Percentiles rank a stretch among this genome's conserved stretches.
Evolutionary conservation across 2,113 vertebrate genomes (phyloP).

Genomic region (Electrona antarctica): DNA sequence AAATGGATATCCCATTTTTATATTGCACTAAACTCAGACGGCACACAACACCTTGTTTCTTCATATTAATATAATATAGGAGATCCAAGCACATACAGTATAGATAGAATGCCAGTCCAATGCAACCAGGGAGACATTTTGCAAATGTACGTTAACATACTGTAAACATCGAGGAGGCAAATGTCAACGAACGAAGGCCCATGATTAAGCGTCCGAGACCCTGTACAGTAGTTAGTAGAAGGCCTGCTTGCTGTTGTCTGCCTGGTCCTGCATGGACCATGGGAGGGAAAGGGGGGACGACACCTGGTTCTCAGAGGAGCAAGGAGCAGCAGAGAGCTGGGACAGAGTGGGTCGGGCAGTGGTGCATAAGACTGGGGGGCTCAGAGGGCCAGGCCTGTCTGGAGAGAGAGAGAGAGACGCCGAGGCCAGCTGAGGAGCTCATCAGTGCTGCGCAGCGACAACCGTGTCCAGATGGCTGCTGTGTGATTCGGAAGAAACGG

Average conservation of each 20-base stretch:
- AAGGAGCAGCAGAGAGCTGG: conserved; percentile 69
- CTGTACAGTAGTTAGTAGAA: background rate
- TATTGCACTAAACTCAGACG: background rate
- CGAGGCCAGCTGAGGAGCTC: conserved; percentile 72
- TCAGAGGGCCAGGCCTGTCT: conserved; percentile 58
- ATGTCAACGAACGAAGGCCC: background rate
- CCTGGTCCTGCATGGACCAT: conserved; percentile 26
- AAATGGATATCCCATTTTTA: background rate
- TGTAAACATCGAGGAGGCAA: conserved; percentile 13
- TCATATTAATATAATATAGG: background rate
- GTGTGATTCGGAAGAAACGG: conserved; percentile 84
- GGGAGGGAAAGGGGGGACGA: conserved; percentile 9
- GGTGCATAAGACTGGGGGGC: conserved; percentile 72
- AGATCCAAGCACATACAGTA: background rate
- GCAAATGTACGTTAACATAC: background rate
- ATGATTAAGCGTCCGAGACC: background rate
- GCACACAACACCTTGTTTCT: background rate
- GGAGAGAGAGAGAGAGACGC: conserved; percentile 39
- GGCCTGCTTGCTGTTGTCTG: conserved; percentile 6
- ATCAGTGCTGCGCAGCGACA: conserved; percentile 73
- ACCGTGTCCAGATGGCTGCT: conserved; percentile 84
- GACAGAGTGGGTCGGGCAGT: conserved; percentile 67
- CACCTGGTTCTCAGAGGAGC: conserved; percentile 52
- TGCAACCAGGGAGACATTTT: background rate
- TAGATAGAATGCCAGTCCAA: too few species aligned